These are phyloP conservation scores for Tiphia femorata DNA, from an alignment of 2,888 invertebrate species.

Conservation along the genomic window DNA sequence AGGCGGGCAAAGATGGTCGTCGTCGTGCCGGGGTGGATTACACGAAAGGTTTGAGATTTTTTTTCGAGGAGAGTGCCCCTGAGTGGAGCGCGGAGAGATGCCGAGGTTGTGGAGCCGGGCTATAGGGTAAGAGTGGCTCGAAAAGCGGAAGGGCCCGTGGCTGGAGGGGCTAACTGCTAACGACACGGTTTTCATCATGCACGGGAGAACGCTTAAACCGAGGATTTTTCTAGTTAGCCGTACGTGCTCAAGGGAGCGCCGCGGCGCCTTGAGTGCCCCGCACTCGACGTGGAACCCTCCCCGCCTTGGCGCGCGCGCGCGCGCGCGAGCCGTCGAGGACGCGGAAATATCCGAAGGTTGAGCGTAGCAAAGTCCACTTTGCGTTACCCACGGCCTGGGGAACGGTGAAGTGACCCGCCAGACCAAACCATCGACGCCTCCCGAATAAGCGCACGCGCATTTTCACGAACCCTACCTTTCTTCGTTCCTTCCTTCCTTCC, in stretches of 20 bases:
- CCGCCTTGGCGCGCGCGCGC: slow-evolving; percentile 21
- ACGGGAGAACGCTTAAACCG: slow-evolving; percentile 43
- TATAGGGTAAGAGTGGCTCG: too few species aligned
- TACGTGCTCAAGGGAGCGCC: slow-evolving; percentile 53
- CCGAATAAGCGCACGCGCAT: too few species aligned
- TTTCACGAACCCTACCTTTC: too few species aligned
- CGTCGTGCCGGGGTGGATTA: too few species aligned
- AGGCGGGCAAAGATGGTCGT: too few species aligned
- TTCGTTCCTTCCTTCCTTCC: slow-evolving; percentile 7
- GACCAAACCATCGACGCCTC: slow-evolving; percentile 60
- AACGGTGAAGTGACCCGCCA: slow-evolving; percentile 65
- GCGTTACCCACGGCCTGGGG: slow-evolving; percentile 52
- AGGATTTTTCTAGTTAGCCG: slow-evolving; percentile 54
- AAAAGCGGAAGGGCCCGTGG: slow-evolving; percentile 7
- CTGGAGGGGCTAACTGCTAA: slow-evolving; percentile 46
- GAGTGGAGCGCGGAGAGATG: too few species aligned
- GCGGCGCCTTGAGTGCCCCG: slow-evolving; percentile 19
- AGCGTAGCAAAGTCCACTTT: slow-evolving; percentile 49
- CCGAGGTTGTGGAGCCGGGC: too few species aligned
- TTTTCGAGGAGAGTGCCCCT: too few species aligned
- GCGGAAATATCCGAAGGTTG: slow-evolving; percentile 43
- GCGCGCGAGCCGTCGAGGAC: slow-evolving; percentile 33
- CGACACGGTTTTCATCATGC: slow-evolving; percentile 54
- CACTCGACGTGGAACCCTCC: slow-evolving; percentile 28
- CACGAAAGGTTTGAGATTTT: too few species aligned